Evolutionary conservation across 2,113 vertebrate genomes (phyloP).

Genomic region (Cyrtonyx montezumae): DNA sequence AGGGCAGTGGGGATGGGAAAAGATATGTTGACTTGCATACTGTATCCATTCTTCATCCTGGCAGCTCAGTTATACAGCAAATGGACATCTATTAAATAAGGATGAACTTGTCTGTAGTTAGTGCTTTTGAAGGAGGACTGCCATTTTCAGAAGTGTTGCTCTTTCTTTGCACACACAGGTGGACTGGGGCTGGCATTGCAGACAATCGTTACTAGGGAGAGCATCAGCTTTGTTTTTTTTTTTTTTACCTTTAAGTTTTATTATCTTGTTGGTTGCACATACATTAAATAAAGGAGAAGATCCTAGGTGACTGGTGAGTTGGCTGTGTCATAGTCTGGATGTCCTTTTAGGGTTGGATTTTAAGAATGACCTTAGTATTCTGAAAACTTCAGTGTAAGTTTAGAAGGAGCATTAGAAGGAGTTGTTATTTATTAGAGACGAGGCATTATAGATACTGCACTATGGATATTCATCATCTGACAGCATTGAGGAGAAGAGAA

Average conservation of each 20-base stretch:
- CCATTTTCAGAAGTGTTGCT: neutral
- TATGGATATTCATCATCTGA: neutral
- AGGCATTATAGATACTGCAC: neutral
- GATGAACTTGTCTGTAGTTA: neutral
- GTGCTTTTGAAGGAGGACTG: neutral
- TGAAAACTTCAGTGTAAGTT: neutral
- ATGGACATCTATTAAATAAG: neutral
- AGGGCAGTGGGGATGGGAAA: slow-evolving; percentile 25
- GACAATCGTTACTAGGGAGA: neutral
- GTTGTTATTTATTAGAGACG: neutral
- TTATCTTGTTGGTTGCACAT: neutral
- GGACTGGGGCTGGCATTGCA: neutral
- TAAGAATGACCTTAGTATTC: neutral
- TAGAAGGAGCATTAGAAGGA: neutral
- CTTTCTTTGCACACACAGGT: neutral
- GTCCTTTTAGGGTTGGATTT: neutral
- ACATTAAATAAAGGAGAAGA: neutral
- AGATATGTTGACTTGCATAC: neutral
- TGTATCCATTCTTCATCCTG: slow-evolving; percentile 13
- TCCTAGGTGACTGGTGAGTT: neutral
- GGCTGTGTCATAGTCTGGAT: neutral
- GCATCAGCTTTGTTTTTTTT: no score
- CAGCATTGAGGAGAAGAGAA: neutral
- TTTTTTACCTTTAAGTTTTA: accelerated
- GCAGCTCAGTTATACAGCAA: neutral